These are phyloP conservation scores for Smittia sp. DNA, from an alignment of 2,888 invertebrate species.

Conservation along the genomic window DNA sequence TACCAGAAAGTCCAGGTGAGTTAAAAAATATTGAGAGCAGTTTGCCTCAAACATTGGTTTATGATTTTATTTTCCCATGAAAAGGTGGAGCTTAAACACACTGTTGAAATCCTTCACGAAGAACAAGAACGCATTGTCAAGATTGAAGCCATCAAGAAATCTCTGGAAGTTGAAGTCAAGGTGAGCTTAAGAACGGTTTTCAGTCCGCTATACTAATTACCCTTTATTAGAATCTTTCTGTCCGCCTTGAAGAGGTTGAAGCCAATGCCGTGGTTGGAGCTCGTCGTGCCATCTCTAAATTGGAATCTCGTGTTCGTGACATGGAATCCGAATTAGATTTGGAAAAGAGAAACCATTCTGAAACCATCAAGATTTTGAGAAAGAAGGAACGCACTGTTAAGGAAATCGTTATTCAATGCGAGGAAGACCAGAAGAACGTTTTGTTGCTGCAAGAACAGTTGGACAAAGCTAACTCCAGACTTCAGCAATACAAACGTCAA, in stretches of 20 bases:
- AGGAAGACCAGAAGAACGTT: slow-evolving; percentile 96
- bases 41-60: slow-evolving; percentile 21
- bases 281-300: slow-evolving; percentile 95
- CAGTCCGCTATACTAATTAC: not conserved
- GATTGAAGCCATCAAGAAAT: slow-evolving; percentile 96
- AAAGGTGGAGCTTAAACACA: slow-evolving; percentile 87
- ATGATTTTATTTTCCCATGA: slow-evolving; percentile 44
- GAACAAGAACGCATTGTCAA: slow-evolving; percentile 96
- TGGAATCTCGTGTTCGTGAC: slow-evolving; percentile 92
- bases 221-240: slow-evolving; percentile 68
- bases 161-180: slow-evolving; percentile 95
- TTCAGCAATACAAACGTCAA: slow-evolving; percentile 93
- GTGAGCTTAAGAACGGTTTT: slow-evolving; percentile 48
- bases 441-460: slow-evolving; percentile 84
- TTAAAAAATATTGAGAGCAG: slow-evolving; percentile 29
- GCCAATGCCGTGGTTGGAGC: slow-evolving; percentile 95
- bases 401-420: slow-evolving; percentile 91
- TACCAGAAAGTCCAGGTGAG: slow-evolving; percentile 82
- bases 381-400: slow-evolving; percentile 97
- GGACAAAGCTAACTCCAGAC: slow-evolving; percentile 84
- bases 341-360: slow-evolving; percentile 95
- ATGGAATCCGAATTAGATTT: slow-evolving; percentile 93
- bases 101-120: slow-evolving; percentile 89
- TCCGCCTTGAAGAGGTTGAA: slow-evolving; percentile 94
- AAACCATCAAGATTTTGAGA: slow-evolving; percentile 94